Evolutionary conservation across 1,140 invertebrate genomes (phyloP).

Genomic region (roundworm (Caenorhabditis elegans)): DNA sequence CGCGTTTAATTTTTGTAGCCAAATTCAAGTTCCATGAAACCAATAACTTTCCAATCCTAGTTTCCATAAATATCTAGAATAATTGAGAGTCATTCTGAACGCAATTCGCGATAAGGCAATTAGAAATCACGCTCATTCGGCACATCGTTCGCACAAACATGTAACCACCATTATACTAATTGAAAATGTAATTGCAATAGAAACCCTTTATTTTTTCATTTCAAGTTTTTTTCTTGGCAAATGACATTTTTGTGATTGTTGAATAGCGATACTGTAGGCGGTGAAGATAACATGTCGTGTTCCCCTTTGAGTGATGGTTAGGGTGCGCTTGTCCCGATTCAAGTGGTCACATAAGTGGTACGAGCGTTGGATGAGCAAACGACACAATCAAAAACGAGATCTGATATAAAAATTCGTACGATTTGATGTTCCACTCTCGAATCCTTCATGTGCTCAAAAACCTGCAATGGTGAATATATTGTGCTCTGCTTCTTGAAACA

Average conservation of each 20-base stretch:
- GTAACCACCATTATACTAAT: neutral
- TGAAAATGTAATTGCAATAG: neutral
- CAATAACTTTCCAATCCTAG: no score
- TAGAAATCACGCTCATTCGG: no score
- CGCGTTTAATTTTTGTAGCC: no score
- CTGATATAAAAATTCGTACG: neutral
- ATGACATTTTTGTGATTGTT: neutral
- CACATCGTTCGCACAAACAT: no score
- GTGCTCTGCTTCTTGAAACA: neutral
- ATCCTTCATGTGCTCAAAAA: neutral
- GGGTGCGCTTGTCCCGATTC: neutral
- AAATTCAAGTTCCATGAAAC: no score
- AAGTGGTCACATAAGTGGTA: constrained; percentile 29
- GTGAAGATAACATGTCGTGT: constrained; percentile 20
- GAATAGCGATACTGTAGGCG: neutral
- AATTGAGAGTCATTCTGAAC: no score
- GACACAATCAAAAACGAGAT: constrained; percentile 4
- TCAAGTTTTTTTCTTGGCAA: neutral
- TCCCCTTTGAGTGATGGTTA: neutral
- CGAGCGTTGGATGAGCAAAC: neutral
- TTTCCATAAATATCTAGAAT: no score
- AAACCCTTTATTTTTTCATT: neutral
- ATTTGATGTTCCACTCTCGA: neutral
- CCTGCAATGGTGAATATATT: no score
- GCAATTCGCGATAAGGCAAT: no score